Conservation (phyloP, 1,140 invertebrate genomes). For the Papilio machaon region DNA sequence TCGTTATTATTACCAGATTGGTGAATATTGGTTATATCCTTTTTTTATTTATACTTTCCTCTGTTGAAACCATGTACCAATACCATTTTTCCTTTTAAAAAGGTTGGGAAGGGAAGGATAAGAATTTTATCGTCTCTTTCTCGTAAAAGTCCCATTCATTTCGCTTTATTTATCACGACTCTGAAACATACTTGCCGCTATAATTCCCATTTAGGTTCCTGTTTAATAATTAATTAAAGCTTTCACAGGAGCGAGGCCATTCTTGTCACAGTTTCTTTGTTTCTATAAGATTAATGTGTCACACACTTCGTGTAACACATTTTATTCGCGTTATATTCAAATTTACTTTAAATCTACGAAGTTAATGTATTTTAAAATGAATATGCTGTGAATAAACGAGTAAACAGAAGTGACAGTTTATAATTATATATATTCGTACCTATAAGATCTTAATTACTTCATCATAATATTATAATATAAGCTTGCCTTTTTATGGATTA, state of each 20-base stretch:
- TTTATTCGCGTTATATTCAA: not conserved
- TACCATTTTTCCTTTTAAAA: not conserved
- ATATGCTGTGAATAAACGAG: not conserved
- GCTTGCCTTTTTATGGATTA: too few relatives aligned
- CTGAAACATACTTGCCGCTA: not conserved
- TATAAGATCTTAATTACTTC: too few relatives aligned
- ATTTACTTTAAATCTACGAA: not conserved
- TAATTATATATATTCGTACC: too few relatives aligned
- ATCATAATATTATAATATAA: too few relatives aligned
- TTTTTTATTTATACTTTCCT: too few relatives aligned
- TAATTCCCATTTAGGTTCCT: not conserved
- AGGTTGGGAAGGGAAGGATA: not conserved
- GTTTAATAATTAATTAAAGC: slow-evolving; percentile 23
- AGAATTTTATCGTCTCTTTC: not conserved
- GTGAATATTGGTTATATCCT: too few relatives aligned
- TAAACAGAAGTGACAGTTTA: too few relatives aligned
- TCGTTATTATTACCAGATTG: too few relatives aligned
- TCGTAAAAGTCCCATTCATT: not conserved
- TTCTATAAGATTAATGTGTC: slow-evolving; percentile 8
- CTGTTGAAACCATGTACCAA: too few relatives aligned
- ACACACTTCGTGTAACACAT: not conserved
- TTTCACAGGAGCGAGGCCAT: slow-evolving; percentile 3
- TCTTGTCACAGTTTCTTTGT: slow-evolving; percentile 18
- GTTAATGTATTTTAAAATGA: not conserved
- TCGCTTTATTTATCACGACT: not conserved